Evolutionary conservation across 2,888 invertebrate genomes (phyloP).

Genomic region (Sinodicranocentrus sp.): DNA sequence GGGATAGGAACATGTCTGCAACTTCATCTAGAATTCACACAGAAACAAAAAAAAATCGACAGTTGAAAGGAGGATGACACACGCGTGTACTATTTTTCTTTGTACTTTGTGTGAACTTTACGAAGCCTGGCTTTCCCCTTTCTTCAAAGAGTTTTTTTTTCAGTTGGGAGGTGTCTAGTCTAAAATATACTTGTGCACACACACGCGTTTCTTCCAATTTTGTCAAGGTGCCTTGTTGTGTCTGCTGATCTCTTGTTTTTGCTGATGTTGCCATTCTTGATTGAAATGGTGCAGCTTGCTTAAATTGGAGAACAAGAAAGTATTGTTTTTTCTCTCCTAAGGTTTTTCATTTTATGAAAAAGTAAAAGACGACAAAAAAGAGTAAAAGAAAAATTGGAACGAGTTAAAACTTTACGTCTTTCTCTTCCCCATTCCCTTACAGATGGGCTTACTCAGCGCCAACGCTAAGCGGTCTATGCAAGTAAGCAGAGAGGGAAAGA

Average conservation of each 20-base stretch:
- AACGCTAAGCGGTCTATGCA: neutral
- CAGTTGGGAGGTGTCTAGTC: no score
- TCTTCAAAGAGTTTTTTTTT: no score
- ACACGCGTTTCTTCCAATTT: no score
- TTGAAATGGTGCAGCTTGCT: constrained; percentile 51
- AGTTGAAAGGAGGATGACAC: no score
- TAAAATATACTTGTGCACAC: no score
- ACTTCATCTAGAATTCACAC: no score
- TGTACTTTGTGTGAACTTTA: no score
- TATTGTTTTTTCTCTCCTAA: neutral
- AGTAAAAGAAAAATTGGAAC: constrained; percentile 39
- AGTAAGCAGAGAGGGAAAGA: neutral
- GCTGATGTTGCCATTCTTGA: constrained; percentile 59
- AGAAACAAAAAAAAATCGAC: no score
- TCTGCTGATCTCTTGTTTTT: constrained; percentile 11
- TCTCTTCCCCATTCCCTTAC: neutral
- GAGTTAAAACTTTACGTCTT: constrained; percentile 46
- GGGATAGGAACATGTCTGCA: no score
- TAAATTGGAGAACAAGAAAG: constrained; percentile 12
- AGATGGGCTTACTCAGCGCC: neutral
- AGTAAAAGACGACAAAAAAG: constrained; percentile 43
- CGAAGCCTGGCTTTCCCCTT: no score
- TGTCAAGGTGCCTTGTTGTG: no score
- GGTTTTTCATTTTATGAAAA: constrained; percentile 39
- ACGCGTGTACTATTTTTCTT: no score